These are phyloP conservation scores for Eupithecia inturbata DNA, from an alignment of 2,888 invertebrate genomes.

Conservation along the genomic window DNA sequence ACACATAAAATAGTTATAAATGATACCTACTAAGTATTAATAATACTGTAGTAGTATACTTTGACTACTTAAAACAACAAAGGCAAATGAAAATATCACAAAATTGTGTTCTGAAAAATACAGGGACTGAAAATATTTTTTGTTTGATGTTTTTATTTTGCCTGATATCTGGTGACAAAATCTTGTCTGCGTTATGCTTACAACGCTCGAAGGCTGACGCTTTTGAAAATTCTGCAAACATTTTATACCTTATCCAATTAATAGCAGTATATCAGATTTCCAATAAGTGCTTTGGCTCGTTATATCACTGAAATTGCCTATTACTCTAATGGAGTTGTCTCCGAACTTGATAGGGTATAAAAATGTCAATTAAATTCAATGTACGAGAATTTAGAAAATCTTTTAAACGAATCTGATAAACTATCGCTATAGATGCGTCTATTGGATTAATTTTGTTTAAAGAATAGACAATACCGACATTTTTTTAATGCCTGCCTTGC, in stretches of 20 bases:
- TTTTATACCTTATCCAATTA: conserved; percentile 54
- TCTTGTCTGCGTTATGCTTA: neutral
- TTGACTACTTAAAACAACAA: neutral
- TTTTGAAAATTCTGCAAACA: conserved; percentile 25
- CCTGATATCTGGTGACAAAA: neutral
- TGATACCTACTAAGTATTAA: neutral
- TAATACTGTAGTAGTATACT: neutral
- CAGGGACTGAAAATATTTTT: neutral
- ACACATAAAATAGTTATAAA: neutral
- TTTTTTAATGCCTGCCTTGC: neutral
- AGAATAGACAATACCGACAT: neutral
- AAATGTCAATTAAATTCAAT: conserved; percentile 33
- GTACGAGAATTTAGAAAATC: conserved; percentile 5
- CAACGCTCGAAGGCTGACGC: neutral
- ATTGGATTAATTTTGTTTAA: neutral
- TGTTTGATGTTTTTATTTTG: neutral
- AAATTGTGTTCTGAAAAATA: neutral
- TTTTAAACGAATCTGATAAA: neutral
- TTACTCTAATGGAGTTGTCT: conserved; percentile 53
- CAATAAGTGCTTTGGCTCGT: conserved; percentile 55
- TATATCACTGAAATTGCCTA: conserved; percentile 64
- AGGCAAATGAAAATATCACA: neutral
- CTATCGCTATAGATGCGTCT: neutral
- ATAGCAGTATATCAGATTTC: conserved; percentile 57
- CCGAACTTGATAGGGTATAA: conserved; percentile 42